These are phyloP conservation scores for Panthera tigris DNA, from an alignment of 2,113 vertebrate species.

Conservation along the genomic window DNA sequence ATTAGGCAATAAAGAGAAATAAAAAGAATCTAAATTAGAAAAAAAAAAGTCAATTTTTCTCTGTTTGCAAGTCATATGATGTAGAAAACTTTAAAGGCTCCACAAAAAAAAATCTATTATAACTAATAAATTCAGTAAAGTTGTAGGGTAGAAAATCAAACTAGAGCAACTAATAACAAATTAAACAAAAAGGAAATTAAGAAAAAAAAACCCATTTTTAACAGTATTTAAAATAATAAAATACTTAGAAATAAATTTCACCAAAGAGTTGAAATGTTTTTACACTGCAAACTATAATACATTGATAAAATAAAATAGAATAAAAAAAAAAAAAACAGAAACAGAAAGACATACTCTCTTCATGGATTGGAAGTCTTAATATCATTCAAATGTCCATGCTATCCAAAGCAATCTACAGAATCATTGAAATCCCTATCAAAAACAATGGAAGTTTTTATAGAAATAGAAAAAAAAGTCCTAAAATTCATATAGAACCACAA, in stretches of 20 bases:
- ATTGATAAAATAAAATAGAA: background rate
- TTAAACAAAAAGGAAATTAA: background rate
- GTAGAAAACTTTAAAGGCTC: background rate
- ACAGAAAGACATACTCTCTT: background rate
- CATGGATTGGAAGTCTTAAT: background rate
- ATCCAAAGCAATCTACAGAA: background rate
- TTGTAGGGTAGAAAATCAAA: background rate
- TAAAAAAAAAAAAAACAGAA: background rate
- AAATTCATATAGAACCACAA: background rate
- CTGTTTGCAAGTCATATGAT: background rate
- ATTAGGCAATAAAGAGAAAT: background rate
- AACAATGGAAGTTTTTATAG: background rate
- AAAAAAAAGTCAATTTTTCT: background rate
- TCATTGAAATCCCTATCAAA: background rate
- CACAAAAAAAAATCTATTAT: background rate
- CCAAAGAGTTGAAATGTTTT: background rate
- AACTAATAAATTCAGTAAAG: background rate
- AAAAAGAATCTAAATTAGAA: background rate
- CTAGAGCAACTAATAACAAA: background rate
- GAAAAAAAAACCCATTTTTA: background rate
- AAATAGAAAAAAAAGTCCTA: background rate
- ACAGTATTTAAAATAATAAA: background rate
- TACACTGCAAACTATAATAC: background rate
- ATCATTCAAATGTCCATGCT: background rate
- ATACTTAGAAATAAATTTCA: background rate